Conservation (phyloP, 2,113 vertebrate species). For the Thamnaconus septentrionalis region DNA sequence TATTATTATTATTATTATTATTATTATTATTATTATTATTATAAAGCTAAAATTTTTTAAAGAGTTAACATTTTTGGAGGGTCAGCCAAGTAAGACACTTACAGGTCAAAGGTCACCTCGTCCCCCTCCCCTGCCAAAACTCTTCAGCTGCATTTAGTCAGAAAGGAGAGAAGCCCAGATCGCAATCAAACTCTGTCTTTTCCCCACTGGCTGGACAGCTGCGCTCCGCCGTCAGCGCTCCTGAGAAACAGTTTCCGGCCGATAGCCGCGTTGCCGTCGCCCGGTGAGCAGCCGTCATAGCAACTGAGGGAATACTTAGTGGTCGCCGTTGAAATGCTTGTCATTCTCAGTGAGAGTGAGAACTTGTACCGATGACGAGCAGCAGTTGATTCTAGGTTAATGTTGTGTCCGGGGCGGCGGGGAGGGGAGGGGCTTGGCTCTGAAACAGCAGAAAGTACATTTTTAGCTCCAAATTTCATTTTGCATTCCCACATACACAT, state of each 20-base stretch:
- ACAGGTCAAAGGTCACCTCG: too few relatives aligned
- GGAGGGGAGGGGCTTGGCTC: too few relatives aligned
- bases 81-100: too few relatives aligned
- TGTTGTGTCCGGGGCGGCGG: too few relatives aligned
- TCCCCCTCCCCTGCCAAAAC: constrained; percentile 5
- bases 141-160: constrained; percentile 47
- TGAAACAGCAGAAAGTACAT: too few relatives aligned
- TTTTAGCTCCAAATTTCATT: background rate
- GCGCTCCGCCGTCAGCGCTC: constrained; percentile 47
- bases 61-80: too few relatives aligned
- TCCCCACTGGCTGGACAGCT: constrained; percentile 50
- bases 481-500: background rate
- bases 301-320: background rate
- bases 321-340: background rate
- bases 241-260: constrained; percentile 21
- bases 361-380: too few relatives aligned
- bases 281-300: constrained; percentile 13
- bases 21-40: too few relatives aligned
- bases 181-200: constrained; percentile 57
- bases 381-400: too few relatives aligned
- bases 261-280: constrained; percentile 31
- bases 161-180: constrained; percentile 60
- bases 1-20: too few relatives aligned
- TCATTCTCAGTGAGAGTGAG: background rate
- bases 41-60: too few relatives aligned